These are phyloP conservation scores for Andricus grossulariae DNA, from an alignment of 1,140 invertebrate species.

Conservation along the genomic window DNA sequence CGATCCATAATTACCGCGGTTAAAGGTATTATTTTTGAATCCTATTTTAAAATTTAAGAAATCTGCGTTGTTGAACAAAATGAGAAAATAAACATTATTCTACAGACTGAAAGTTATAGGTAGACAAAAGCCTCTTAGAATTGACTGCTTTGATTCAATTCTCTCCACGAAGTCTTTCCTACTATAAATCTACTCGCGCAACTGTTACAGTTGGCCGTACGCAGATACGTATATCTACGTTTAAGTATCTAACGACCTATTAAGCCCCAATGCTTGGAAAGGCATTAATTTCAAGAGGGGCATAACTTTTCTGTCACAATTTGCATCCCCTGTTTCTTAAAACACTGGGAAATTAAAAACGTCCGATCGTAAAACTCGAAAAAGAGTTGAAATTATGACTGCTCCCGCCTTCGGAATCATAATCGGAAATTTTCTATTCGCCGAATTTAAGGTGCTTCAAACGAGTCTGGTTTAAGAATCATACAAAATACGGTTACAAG, in stretches of 20 bases:
- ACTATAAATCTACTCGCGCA: constrained; percentile 22
- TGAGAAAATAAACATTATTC: not conserved
- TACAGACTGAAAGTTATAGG: not conserved
- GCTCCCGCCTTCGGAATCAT: constrained; percentile 64
- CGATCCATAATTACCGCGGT: too few relatives aligned
- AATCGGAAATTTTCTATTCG: constrained; percentile 56
- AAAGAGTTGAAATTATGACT: constrained; percentile 66
- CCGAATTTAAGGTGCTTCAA: not conserved
- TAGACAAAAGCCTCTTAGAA: constrained; percentile 20
- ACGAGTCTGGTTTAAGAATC: too few relatives aligned
- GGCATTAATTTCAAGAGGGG: constrained; percentile 64
- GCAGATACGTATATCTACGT: constrained; percentile 35
- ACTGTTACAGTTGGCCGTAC: constrained; percentile 34
- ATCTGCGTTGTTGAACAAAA: not conserved
- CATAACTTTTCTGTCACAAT: constrained; percentile 71
- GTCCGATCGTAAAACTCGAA: constrained; percentile 70
- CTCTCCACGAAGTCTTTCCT: constrained; percentile 5
- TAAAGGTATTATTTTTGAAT: too few relatives aligned
- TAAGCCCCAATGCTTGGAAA: constrained; percentile 60
- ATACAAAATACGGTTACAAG: too few relatives aligned
- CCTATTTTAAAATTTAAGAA: not conserved
- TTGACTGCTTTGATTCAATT: constrained; percentile 34
- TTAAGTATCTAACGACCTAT: constrained; percentile 50
- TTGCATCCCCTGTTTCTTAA: constrained; percentile 67
- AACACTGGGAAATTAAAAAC: constrained; percentile 73